These are phyloP conservation scores for Ifrita kowaldi DNA, from an alignment of 2,113 vertebrate genomes.

Conservation along the genomic window DNA sequence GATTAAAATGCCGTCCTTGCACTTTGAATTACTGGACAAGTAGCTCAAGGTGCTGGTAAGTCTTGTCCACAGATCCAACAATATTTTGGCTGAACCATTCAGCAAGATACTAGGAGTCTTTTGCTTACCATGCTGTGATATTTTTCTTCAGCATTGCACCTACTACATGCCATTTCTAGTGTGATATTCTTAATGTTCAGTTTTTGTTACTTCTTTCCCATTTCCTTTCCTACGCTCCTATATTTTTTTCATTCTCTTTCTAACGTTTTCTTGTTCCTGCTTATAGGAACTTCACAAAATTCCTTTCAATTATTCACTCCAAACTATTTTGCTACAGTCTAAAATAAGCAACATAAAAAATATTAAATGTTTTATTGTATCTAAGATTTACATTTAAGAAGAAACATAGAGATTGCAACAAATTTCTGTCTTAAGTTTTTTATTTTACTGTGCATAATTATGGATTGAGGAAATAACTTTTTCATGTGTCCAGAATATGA, in stretches of 20 bases:
- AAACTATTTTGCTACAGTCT: not conserved
- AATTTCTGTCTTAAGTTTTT: not conserved
- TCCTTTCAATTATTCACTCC: not conserved
- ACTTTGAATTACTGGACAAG: not conserved
- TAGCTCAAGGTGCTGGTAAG: not conserved
- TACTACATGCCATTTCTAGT: not conserved
- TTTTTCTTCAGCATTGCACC: not conserved
- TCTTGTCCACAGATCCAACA: not conserved
- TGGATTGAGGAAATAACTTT: not conserved
- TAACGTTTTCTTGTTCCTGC: not conserved
- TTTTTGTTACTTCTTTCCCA: not conserved
- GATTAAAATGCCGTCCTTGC: not conserved
- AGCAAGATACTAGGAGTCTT: not conserved
- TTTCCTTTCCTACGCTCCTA: not conserved
- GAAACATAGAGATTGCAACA: not conserved
- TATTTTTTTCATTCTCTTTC: not conserved
- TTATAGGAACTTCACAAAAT: not conserved
- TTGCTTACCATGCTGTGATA: not conserved
- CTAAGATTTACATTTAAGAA: not conserved
- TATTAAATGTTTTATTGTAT: not conserved
- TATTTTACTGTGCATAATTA: not conserved
- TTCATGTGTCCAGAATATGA: not conserved
- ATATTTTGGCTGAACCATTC: not conserved
- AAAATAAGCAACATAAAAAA: not conserved
- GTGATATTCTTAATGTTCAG: not conserved